Evolutionary conservation across 2,888 invertebrate genomes (phyloP).

Genomic region (Eupeodes luniger): DNA sequence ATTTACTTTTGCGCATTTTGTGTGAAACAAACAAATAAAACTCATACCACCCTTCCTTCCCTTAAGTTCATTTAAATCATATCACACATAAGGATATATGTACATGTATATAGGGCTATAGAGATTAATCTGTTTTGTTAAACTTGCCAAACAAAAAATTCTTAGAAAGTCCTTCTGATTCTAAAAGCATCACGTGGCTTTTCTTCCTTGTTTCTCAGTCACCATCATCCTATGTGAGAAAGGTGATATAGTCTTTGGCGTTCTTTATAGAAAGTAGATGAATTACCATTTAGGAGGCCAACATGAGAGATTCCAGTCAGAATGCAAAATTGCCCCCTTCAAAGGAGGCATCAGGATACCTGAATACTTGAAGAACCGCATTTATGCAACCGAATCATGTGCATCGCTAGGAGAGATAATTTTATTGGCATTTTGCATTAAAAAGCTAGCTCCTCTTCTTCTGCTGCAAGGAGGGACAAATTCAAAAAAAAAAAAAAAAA

Average conservation of each 20-base stretch:
- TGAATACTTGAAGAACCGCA: slow-evolving; percentile 32
- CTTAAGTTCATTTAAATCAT: neutral
- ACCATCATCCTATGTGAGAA: neutral
- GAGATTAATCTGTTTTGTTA: slow-evolving; percentile 9
- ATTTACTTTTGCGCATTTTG: slow-evolving; percentile 72
- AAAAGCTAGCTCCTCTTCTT: slow-evolving; percentile 10
- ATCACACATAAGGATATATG: neutral
- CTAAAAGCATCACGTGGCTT: slow-evolving; percentile 48
- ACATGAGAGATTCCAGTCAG: slow-evolving; percentile 45
- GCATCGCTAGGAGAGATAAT: slow-evolving; percentile 71
- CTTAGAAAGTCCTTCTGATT: slow-evolving; percentile 42
- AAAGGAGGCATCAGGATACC: slow-evolving; percentile 21
- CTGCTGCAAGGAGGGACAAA: slow-evolving; percentile 9
- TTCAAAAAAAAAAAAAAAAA: slow-evolving; percentile 21
- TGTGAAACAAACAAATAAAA: slow-evolving; percentile 60
- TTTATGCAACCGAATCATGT: slow-evolving; percentile 66
- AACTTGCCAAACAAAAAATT: slow-evolving; percentile 19
- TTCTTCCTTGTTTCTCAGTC: slow-evolving; percentile 21
- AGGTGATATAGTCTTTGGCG: neutral
- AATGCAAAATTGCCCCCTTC: slow-evolving; percentile 62
- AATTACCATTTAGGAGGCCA: slow-evolving; percentile 73
- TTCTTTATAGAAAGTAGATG: slow-evolving; percentile 47
- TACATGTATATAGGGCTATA: neutral
- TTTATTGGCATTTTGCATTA: slow-evolving; percentile 77
- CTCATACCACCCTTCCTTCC: neutral